Percentiles rank a stretch among this genome's conserved stretches.
Conservation (phyloP, 2,113 vertebrate genomes). For the Trachemys scripta region DNA sequence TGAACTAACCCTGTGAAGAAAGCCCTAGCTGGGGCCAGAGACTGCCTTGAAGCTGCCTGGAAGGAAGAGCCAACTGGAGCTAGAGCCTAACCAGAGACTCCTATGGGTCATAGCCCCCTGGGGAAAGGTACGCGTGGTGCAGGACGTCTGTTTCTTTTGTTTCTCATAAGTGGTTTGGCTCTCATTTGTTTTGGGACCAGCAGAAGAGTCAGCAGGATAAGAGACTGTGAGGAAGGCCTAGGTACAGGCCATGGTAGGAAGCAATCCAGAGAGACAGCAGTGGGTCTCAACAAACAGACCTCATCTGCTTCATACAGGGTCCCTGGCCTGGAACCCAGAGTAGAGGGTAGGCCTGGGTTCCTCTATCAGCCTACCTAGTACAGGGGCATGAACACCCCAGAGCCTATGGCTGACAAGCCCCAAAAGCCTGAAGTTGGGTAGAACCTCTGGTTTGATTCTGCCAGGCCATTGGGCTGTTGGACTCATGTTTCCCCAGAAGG, state of each 20-base stretch:
- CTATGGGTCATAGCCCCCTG: not conserved
- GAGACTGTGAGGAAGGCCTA: not conserved
- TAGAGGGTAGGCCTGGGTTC: not conserved
- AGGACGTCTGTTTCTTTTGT: not conserved
- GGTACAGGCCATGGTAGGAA: not conserved
- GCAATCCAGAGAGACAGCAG: not conserved
- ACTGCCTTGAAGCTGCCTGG: not conserved
- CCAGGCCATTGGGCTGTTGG: not conserved
- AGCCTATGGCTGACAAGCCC: no score
- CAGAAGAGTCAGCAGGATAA: not conserved
- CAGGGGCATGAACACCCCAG: not conserved
- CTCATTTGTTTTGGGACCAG: not conserved
- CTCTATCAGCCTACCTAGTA: not conserved
- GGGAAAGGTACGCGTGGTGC: not conserved
- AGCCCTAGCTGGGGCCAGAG: not conserved
- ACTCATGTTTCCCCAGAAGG: not conserved
- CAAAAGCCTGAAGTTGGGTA: not conserved
- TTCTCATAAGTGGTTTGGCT: not conserved
- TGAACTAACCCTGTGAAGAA: not conserved
- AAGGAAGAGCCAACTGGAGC: not conserved
- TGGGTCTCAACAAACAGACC: not conserved
- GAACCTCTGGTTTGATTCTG: not conserved
- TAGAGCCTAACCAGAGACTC: not conserved
- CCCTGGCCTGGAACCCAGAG: not conserved
- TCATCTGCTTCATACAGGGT: not conserved